Conservation (phyloP, 2,113 vertebrate species). For the Bungarus multicinctus region DNA sequence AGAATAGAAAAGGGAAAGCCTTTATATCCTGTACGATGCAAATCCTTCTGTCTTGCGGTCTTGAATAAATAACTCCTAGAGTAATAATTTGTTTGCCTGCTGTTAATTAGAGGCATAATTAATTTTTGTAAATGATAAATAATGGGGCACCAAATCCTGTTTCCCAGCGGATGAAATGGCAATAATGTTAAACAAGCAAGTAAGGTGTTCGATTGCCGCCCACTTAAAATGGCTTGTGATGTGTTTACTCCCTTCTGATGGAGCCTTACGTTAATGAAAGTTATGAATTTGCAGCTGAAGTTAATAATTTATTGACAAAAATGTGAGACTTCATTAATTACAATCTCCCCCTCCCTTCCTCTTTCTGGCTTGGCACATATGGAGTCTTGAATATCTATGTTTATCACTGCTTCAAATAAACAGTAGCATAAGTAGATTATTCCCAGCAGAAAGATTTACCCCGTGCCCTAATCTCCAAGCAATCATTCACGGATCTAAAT, state of each 20-base stretch:
- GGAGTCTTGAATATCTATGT: constrained; percentile 81
- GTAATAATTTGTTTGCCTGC: constrained; percentile 76
- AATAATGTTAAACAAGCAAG: constrained; percentile 67
- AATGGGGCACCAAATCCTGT: constrained; percentile 67
- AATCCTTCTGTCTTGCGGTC: constrained; percentile 58
- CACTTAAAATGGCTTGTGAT: constrained; percentile 53
- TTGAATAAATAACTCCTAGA: constrained; percentile 72
- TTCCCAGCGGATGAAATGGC: constrained; percentile 69
- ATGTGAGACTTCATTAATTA: constrained; percentile 79
- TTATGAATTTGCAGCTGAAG: constrained; percentile 64
- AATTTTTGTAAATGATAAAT: constrained; percentile 79
- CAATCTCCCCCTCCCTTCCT: constrained; percentile 8
- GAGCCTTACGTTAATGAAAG: constrained; percentile 52
- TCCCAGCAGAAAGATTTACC: constrained; percentile 84
- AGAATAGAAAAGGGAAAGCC: constrained; percentile 14
- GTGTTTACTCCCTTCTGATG: not conserved
- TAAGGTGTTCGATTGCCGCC: constrained; percentile 51
- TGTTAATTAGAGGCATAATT: constrained; percentile 80
- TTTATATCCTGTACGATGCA: constrained; percentile 28
- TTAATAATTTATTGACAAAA: constrained; percentile 70
- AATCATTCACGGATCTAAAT: constrained; percentile 90
- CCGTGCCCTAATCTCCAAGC: constrained; percentile 80
- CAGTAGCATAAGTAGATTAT: constrained; percentile 82
- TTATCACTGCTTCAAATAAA: constrained; percentile 86
- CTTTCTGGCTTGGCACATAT: constrained; percentile 72